Base-by-base conservation (phyloP, 2,113 vertebrate species). In the Psammodynastes pulverulentus region DNA sequence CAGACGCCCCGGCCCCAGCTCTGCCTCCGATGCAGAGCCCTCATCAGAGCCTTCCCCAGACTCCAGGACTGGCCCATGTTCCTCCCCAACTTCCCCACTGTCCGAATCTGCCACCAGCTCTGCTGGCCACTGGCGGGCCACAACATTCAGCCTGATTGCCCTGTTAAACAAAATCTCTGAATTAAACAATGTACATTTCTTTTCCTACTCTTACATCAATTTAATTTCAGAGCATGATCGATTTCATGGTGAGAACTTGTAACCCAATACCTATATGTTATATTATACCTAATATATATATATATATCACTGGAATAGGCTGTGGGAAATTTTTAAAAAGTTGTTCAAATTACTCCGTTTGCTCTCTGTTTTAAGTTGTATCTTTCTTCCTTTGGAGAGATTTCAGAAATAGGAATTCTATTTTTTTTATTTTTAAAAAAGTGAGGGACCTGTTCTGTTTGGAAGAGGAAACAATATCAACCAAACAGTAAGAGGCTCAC, bases 361-460 rank as follows among this genome's bases (percentile, higher is more conserved):
- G 13, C 5, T 90, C 17, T 45, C 84, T 24, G 2, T n/a, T 39
- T 39, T 51, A 10, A 43, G 21, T 56, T n/a, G 19, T 46, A 6
- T 90, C 34, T 46, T 21, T 9, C 54, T 5, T 88, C 91, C 21
- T 89, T 89, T 91, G 91, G 86, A 15, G 92, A 93, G 67, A 9
- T 56, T 93, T 88, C 15, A 88, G 24, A 86, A 84, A 89, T 86
- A 4, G 86, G 4, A 92, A 91, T 43, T n/a, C n/a, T n/a, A n/a
- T n/a, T n/a, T n/a, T n/a, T n/a, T n/a, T n/a, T n/a, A n/a, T n/a
- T n/a, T n/a, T n/a, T n/a, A 23, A 86, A n/a, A 86, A 26, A 19
- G 1, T 43, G 67, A 89, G 5, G 29, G 5, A 17, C 29, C 19
- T 93, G 84, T 92, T 0, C 4, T 89, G 15, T 91, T 39, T 15